A percentile compares a stretch with the other conserved stretches of the same genome.
These are phyloP conservation scores for Manduca sexta DNA, from an alignment of 1,140 invertebrate species.

Conservation along the genomic window DNA sequence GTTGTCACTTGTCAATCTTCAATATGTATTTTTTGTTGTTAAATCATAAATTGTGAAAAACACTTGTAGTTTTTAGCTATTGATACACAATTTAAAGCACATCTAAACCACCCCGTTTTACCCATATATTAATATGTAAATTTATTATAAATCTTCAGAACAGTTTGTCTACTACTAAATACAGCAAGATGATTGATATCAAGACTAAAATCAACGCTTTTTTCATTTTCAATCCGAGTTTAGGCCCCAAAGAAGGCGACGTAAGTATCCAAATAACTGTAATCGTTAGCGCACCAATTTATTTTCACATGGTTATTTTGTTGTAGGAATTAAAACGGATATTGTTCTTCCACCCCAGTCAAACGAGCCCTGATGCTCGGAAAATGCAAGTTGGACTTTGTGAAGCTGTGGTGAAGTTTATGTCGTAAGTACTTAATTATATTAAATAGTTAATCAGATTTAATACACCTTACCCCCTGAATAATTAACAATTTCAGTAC, in stretches of 20 bases:
- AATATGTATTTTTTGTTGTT: too few relatives aligned
- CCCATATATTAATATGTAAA: too few relatives aligned
- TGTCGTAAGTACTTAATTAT: slow-evolving; percentile 87
- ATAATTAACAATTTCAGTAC: too few relatives aligned
- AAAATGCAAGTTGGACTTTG: slow-evolving; percentile 93
- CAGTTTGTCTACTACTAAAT: too few relatives aligned
- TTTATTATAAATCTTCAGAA: too few relatives aligned
- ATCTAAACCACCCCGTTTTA: too few relatives aligned
- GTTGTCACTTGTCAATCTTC: too few relatives aligned
- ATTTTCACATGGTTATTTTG: slow-evolving; percentile 17
- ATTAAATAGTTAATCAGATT: too few relatives aligned
- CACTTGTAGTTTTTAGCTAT: too few relatives aligned
- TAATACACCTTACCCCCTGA: too few relatives aligned
- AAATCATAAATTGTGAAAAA: too few relatives aligned
- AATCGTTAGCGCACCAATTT: neutral
- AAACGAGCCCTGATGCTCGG: slow-evolving; percentile 85
- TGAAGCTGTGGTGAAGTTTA: slow-evolving; percentile 94
- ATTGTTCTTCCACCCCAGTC: slow-evolving; percentile 88
- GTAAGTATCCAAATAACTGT: slow-evolving; percentile 31
- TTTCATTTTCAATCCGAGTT: slow-evolving; percentile 69
- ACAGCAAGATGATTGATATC: slow-evolving; percentile 54
- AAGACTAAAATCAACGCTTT: slow-evolving; percentile 63
- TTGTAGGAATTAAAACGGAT: slow-evolving; percentile 92
- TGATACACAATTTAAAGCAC: too few relatives aligned
- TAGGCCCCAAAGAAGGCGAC: slow-evolving; percentile 66